These are phyloP conservation scores for Gymnocypris eckloni DNA, from an alignment of 2,797 vertebrate genomes.

Conservation along the genomic window DNA sequence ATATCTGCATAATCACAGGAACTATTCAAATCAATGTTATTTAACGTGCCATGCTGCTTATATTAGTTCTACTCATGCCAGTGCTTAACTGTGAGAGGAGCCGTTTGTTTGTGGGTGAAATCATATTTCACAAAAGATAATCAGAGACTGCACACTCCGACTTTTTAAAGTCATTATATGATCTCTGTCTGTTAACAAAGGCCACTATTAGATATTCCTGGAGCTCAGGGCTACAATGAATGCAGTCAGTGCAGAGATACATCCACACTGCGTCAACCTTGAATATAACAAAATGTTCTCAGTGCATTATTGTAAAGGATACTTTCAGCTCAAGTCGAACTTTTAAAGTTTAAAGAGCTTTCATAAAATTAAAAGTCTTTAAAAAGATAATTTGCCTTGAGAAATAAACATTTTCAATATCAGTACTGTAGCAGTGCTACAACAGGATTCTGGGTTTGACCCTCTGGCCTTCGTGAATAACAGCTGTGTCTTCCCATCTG, in stretches of 20 bases:
- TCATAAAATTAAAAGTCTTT: neutral
- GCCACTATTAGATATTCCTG: slow-evolving; percentile 50
- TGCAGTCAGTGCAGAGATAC: slow-evolving; percentile 22
- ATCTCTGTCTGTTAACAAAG: slow-evolving; percentile 56
- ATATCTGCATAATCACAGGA: slow-evolving; percentile 18
- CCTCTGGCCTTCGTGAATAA: slow-evolving; percentile 53
- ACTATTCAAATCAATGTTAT: slow-evolving; percentile 50
- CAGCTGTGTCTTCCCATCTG: slow-evolving; percentile 64
- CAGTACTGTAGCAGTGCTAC: neutral
- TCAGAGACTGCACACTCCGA: slow-evolving; percentile 20
- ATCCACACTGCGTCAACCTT: neutral
- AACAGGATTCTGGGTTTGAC: slow-evolving; percentile 30
- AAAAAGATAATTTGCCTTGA: slow-evolving; percentile 1
- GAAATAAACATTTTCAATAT: slow-evolving; percentile 13
- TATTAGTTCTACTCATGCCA: slow-evolving; percentile 36
- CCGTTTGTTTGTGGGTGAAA: slow-evolving; percentile 54
- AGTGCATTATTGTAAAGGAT: neutral
- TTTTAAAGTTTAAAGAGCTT: neutral
- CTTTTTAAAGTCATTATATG: slow-evolving; percentile 45
- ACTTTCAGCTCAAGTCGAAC: neutral
- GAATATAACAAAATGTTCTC: neutral
- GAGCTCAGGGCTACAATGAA: slow-evolving; percentile 41
- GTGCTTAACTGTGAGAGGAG: slow-evolving; percentile 20
- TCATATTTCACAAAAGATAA: slow-evolving; percentile 57
- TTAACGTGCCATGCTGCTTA: slow-evolving; percentile 41